Percentiles rank a stretch among this genome's conserved stretches.
phyloP scores from a whole-genome alignment of 2,113 vertebrate genomes.

The Corythornis cristatus region DNA sequence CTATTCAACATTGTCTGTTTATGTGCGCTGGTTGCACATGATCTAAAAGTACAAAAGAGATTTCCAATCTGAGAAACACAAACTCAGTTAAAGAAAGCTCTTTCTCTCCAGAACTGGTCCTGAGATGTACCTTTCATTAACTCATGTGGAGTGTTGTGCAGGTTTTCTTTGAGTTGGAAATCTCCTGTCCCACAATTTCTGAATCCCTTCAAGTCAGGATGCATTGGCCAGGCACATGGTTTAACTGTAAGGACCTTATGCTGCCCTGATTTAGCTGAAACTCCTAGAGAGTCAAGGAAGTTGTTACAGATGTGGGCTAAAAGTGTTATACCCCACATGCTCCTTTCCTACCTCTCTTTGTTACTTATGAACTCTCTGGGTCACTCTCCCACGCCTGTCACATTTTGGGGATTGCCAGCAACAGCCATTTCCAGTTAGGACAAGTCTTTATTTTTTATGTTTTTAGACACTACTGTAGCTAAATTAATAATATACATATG shows the following conservation, averaged over 20 bases:
- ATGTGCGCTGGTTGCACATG: neutral
- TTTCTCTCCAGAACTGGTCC: neutral
- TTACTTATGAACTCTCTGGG: neutral
- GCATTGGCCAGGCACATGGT: neutral
- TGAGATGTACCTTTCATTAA: neutral
- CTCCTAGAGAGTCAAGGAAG: neutral
- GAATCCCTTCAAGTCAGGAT: neutral
- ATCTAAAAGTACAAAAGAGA: neutral
- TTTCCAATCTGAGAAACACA: neutral
- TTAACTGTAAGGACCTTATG: neutral
- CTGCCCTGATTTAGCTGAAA: neutral
- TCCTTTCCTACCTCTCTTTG: neutral
- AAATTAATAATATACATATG: neutral
- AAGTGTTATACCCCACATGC: accelerated
- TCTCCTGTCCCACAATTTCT: neutral
- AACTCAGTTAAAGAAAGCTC: neutral
- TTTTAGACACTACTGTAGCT: neutral
- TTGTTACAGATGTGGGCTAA: neutral
- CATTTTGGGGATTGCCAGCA: neutral
- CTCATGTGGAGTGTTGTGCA: neutral
- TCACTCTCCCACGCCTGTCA: neutral
- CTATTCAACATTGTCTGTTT: neutral
- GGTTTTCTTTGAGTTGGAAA: neutral
- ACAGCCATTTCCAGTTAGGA: neutral
- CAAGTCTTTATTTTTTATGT: neutral